These are phyloP conservation scores for Pongo pygmaeus DNA, from an alignment of 2,113 vertebrate genomes.

Conservation along the genomic window DNA sequence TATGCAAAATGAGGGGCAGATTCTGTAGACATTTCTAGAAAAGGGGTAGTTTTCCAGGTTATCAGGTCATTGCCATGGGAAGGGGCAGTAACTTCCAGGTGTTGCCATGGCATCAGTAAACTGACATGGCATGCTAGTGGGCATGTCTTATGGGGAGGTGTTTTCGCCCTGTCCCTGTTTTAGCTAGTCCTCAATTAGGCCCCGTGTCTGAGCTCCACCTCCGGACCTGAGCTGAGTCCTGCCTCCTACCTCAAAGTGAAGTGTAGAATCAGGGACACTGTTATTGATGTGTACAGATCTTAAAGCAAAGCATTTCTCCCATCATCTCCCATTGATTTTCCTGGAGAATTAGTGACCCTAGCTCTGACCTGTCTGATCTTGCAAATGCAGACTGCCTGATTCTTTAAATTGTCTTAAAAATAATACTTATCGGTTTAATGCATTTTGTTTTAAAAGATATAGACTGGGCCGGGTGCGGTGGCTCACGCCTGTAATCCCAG, in stretches of 20 bases:
- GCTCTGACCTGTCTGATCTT: background rate
- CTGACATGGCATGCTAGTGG: no score
- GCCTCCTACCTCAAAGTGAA: background rate
- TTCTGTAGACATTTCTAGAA: no score
- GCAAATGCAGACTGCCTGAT: background rate
- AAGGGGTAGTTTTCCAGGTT: no score
- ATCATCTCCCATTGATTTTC: background rate
- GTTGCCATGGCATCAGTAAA: no score
- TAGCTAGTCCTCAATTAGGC: no score
- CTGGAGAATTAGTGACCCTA: background rate
- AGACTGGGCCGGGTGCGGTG: background rate
- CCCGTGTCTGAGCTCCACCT: no score
- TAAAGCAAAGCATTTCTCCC: background rate
- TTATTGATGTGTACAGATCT: background rate
- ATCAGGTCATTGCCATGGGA: no score
- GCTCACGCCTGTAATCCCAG: background rate
- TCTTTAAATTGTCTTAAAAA: background rate
- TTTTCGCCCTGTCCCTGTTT: no score
- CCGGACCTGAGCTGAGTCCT: no score
- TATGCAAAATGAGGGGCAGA: no score
- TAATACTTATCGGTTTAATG: background rate
- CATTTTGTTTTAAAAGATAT: background rate
- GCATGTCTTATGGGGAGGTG: no score
- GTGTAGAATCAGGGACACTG: accelerated
- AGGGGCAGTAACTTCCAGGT: no score